Conservation (phyloP, 2,113 vertebrate genomes). For the Pseudorasbora parva region DNA sequence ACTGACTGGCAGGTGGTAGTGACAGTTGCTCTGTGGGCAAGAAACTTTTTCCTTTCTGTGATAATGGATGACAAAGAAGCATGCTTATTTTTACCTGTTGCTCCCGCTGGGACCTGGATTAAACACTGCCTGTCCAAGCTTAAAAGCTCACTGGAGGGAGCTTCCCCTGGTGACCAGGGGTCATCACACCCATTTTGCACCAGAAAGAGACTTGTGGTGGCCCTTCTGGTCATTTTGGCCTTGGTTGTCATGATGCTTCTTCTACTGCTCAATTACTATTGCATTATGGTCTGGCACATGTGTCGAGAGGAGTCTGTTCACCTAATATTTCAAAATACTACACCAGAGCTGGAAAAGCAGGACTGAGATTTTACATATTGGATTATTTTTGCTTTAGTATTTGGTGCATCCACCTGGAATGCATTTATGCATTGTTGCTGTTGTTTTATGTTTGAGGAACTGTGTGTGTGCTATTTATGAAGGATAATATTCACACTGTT, state of each 20-base stretch:
- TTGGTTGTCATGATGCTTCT: conserved; percentile 54
- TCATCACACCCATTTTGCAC: background rate
- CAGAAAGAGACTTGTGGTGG: conserved; percentile 45
- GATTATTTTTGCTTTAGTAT: background rate
- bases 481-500: conserved; percentile 20
- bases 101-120: conserved; percentile 35
- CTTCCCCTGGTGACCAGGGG: background rate
- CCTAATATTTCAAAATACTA: background rate
- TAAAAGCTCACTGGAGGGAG: background rate
- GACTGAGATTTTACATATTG: background rate
- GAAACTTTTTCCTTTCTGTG: background rate
- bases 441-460: background rate
- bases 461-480: background rate
- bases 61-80: conserved; percentile 50
- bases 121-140: conserved; percentile 49
- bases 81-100: background rate
- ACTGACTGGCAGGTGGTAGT: background rate
- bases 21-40: background rate
- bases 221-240: conserved; percentile 37
- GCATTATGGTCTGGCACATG: conserved; percentile 61
- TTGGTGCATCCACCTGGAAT: background rate
- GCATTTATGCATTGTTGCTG: background rate
- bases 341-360: background rate
- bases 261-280: conserved; percentile 65
- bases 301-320: conserved; percentile 21